Percentiles rank a stretch among this genome's conserved stretches.
These are phyloP conservation scores for Pachliopta kotzebuea DNA, from an alignment of 2,888 invertebrate genomes.

Conservation along the genomic window DNA sequence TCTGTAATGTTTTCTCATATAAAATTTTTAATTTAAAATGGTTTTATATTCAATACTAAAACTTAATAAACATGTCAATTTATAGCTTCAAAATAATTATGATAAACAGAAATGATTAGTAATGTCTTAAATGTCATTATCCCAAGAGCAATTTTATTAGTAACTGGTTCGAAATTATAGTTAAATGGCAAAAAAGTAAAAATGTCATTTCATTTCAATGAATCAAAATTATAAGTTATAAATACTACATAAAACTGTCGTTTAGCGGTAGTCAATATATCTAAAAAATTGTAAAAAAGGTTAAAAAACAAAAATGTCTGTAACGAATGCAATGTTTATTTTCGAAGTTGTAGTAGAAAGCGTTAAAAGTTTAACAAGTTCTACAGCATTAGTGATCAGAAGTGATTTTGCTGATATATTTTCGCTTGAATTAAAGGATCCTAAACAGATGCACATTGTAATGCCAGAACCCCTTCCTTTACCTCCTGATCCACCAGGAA, in stretches of 20 bases:
- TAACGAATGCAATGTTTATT: conserved; percentile 64
- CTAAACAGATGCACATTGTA: conserved; percentile 68
- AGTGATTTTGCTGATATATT: conserved; percentile 71
- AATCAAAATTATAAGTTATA: conserved; percentile 14
- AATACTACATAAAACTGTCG: conserved; percentile 6
- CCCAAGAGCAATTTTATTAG: background rate
- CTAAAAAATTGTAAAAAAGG: conserved; percentile 18
- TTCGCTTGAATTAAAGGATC: conserved; percentile 68
- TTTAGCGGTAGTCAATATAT: conserved; percentile 6
- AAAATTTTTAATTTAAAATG: no score
- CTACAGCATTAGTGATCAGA: conserved; percentile 53
- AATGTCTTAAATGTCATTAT: background rate
- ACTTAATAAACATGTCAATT: no score
- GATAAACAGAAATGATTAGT: no score
- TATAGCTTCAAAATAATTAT: no score
- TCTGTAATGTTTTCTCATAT: no score
- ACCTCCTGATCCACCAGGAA: conserved; percentile 61
- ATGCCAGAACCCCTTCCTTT: conserved; percentile 69
- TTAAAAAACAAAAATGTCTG: conserved; percentile 53
- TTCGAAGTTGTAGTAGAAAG: conserved; percentile 70
- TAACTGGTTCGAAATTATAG: background rate
- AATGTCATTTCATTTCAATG: conserved; percentile 37
- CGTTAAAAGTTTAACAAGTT: conserved; percentile 57
- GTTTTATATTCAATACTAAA: no score
- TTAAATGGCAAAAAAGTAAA: background rate